Base-by-base conservation (phyloP, 2,113 vertebrate species). In the Bambusicola thoracicus region DNA sequence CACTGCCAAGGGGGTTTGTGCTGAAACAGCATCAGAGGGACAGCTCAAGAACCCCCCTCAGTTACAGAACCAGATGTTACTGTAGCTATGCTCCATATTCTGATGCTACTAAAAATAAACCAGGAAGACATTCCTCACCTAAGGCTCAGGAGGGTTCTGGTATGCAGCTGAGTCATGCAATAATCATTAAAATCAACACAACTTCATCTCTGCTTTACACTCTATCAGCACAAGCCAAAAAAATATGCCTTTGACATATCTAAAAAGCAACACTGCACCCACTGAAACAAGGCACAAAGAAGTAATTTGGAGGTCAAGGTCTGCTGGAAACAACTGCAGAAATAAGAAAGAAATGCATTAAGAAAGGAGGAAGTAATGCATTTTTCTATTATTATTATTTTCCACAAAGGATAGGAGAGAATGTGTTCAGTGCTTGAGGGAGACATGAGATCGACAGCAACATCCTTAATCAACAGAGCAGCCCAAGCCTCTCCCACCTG, bases 91-190 rank as follows among this genome's bases (percentile, higher is more conserved):
- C 70, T 74, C 79, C 78, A 72, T 81, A 48, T 46, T 80, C 34
- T 5, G 13, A 92, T 25, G 29, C 27, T 70, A 75, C 89, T 93
- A 93, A 96, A 97, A 96, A 95, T 94, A 95, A 96, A 95, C 62
- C 58, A 94, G 91, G 85, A 95, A 95, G 88, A 81, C 81, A 91
- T 95, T 96, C 93, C 81, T 92, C 90, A 94, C 88, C 78, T 92
- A 68, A 82, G 68, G 90, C 88, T 82, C 93, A 72, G 85, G 94
- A 95, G 93, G 78, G 48, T 72, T 95, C 85, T 89, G 85, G 85
- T 81, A 96, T 82, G 88, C 51, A 80, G 85, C 93, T 88, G 95
- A 96, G 92, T 90, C 72, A 90, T n/a, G 22, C 70, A 89, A 77
- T 21, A 81, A 78, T 63, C 76, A 83, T 80, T 81, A 78, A 79